These are phyloP conservation scores for Anguilla megastoma DNA, from an alignment of 2,797 vertebrate genomes.

Conservation along the genomic window DNA sequence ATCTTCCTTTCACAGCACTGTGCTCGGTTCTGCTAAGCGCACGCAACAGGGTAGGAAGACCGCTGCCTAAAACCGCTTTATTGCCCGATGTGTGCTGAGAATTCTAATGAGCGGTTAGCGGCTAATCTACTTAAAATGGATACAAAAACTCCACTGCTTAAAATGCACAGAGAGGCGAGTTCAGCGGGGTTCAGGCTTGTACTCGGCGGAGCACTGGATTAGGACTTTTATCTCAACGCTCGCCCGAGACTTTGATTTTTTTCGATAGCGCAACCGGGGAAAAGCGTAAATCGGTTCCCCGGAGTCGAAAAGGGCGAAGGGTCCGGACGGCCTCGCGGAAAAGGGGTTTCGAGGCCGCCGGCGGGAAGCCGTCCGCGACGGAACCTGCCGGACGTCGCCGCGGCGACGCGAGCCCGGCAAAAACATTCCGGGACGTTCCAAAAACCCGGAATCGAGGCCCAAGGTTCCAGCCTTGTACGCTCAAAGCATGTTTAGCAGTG, in stretches of 20 bases:
- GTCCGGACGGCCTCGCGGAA: neutral
- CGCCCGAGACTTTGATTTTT: constrained; percentile 46
- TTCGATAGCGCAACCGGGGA: constrained; percentile 50
- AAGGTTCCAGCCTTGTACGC: neutral
- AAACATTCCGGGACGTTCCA: neutral
- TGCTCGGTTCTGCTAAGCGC: constrained; percentile 54
- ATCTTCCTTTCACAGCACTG: neutral
- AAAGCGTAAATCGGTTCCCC: constrained; percentile 57
- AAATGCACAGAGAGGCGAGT: neutral
- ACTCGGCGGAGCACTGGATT: neutral
- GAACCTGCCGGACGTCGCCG: neutral
- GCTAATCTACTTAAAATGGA: neutral
- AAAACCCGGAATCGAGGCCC: neutral
- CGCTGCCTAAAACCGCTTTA: constrained; percentile 52
- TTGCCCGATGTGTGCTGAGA: constrained; percentile 51
- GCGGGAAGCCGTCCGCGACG: neutral
- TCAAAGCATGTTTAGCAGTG: too few species aligned
- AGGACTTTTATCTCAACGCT: neutral
- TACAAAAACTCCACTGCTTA: constrained; percentile 24
- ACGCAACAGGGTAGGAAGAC: constrained; percentile 53
- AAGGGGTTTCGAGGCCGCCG: neutral
- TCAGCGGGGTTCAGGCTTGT: neutral
- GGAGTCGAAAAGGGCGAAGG: constrained; percentile 30
- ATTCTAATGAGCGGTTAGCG: constrained; percentile 54
- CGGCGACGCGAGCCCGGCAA: too few species aligned